Evolutionary conservation across 1,140 invertebrate genomes (phyloP), one percentile per base, ranked within the genome.

Genomic region (Drosophila subpulchrella): DNA sequence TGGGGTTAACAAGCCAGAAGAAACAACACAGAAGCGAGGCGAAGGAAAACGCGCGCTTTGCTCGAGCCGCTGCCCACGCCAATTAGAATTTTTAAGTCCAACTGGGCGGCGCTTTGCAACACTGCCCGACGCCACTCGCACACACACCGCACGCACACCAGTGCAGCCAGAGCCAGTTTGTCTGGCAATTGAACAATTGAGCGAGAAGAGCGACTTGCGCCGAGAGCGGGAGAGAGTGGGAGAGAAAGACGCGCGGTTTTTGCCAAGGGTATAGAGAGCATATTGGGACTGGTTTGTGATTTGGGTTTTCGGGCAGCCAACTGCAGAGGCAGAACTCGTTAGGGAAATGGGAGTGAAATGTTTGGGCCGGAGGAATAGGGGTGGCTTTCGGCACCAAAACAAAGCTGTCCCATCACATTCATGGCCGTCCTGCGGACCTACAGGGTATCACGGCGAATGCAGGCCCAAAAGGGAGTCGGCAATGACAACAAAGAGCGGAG

Each of bases 401-500:
- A 44, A 34, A 27, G 15, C 13, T 34, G 12, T 4, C 2, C 47
- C 53, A 67, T 66, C 65, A 53, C 32, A 27, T 36, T 53, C 32
- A n/a, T 6, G 17, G 4, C 47, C 12, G 13, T 12, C 3, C 4
- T 12, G 10, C 12, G 20, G 15, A 24, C 6, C 24, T 54, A 66
- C 65, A 68, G 65, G 65, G 65, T 68, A 68, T 20, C 61, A 42
- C 41, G 44, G 60, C 60, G 63, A 86, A 86, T 86, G 83, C 83
- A 86, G 83, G 71, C 83, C 75, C 62, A 86, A 83, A 89, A 89
- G 81, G 83, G 76, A 88, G 66, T 66, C 72, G 62, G 58, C 51
- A 83, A 86, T 72, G 85, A 85, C 83, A 86, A 86, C 83, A 86
- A 86, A 86, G 73, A 81, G 58, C 79, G 73, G 51, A 81, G 75